phyloP scores from a whole-genome alignment of 2,888 invertebrate species.

The Athetis lepigone region DNA sequence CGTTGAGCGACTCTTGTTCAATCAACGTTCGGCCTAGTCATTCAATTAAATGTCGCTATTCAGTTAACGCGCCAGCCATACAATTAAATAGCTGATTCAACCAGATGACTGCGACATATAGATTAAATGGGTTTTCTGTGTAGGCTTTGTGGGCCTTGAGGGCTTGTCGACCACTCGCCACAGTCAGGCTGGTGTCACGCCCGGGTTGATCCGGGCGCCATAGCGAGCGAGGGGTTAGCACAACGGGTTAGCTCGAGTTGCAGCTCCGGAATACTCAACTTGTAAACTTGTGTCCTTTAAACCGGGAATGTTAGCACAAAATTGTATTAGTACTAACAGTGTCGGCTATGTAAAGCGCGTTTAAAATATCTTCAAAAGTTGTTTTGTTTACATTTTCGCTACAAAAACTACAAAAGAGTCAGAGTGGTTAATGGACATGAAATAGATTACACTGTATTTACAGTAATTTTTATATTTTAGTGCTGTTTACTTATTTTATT shows the following conservation, averaged over 20 bases:
- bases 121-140: constrained; percentile 17
- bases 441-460: too few relatives aligned
- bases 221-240: constrained; percentile 16
- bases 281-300: constrained; percentile 2
- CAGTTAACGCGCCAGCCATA: too few relatives aligned
- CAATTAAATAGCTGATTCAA: too few relatives aligned
- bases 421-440: too few relatives aligned
- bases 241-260: constrained; percentile 26
- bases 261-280: constrained; percentile 31
- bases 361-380: not conserved
- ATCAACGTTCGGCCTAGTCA: too few relatives aligned
- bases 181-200: constrained; percentile 1
- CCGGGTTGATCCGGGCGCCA: constrained; percentile 25
- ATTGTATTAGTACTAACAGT: not conserved
- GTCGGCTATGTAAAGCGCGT: not conserved
- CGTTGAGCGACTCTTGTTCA: too few relatives aligned
- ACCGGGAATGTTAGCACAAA: not conserved
- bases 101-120: too few relatives aligned
- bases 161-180: constrained; percentile 10
- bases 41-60: too few relatives aligned
- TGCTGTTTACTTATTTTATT: not conserved
- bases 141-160: constrained; percentile 20
- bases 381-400: not conserved
- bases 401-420: not conserved
- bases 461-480: not conserved